phyloP scores from a whole-genome alignment of 2,113 vertebrate genomes.

The Entelurus aequoreus region DNA sequence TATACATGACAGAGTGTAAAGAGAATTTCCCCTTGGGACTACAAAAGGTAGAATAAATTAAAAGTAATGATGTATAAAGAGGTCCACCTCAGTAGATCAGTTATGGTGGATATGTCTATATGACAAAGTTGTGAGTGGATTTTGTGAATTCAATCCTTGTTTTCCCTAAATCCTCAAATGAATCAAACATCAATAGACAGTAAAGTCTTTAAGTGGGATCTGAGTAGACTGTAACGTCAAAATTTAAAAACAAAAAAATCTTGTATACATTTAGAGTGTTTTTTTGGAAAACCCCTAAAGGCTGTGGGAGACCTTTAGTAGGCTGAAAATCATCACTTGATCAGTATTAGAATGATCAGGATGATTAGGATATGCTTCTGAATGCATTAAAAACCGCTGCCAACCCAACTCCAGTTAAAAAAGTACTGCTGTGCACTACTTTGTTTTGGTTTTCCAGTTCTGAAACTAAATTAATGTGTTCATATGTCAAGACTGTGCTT shows the following conservation, averaged over 20 bases:
- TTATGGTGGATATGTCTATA: no score
- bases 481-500: conserved; percentile 7
- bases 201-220: background rate
- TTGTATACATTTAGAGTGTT: background rate
- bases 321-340: background rate
- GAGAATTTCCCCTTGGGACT: no score
- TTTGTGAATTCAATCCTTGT: background rate
- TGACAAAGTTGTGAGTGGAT: no score
- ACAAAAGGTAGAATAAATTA: no score
- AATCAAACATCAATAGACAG: background rate
- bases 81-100: no score
- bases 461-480: conserved; percentile 9
- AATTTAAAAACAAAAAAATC: background rate
- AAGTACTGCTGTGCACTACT: background rate
- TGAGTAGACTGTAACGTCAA: no score
- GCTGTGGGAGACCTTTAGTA: conserved; percentile 4
- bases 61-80: no score
- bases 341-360: background rate
- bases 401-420: background rate
- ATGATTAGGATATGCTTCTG: background rate
- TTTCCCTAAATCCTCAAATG: background rate
- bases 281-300: conserved; percentile 3
- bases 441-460: conserved; percentile 1
- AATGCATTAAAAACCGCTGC: background rate
- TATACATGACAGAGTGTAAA: background rate